Evolutionary conservation across 37 sponge, comb jelly and placozoan species (phyloP).

Genomic region (Ianthella basta): DNA sequence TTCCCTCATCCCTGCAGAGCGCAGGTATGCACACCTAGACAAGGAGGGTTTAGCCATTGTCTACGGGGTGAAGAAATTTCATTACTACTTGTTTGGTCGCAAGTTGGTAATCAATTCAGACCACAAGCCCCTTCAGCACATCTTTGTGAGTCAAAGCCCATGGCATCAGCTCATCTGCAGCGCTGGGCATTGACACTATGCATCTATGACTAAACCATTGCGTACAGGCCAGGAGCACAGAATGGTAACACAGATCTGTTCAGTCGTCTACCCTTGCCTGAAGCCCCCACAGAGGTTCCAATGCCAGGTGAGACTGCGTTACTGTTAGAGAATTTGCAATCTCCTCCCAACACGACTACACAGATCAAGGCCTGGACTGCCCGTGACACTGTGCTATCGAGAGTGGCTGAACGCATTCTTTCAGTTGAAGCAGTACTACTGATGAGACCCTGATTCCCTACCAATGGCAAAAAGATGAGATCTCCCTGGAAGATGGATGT

Average conservation of each 20-base stretch:
- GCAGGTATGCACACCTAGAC: conserved; percentile 47
- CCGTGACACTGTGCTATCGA: conserved; percentile 45
- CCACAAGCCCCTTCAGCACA: conserved; percentile 56
- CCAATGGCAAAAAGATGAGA: conserved; percentile 24
- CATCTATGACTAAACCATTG: conserved; percentile 42
- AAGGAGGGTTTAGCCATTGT: conserved; percentile 54
- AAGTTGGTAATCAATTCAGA: conserved; percentile 45
- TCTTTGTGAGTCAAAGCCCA: conserved; percentile 33
- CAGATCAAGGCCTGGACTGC: conserved; percentile 32
- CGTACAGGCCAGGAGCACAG: conserved; percentile 24
- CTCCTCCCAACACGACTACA: background rate
- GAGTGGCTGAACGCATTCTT: background rate
- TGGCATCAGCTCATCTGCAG: conserved; percentile 48
- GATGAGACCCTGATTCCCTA: conserved; percentile 16
- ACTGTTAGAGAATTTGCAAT: background rate
- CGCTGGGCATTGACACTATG: conserved; percentile 57
- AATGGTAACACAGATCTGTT: conserved; percentile 43
- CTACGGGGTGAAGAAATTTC: conserved; percentile 58
- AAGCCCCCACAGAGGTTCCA: background rate
- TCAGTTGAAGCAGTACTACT: conserved; percentile 35
- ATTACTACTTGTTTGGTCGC: conserved; percentile 57
- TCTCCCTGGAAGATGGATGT: conserved; percentile 42
- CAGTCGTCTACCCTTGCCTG: conserved; percentile 45
- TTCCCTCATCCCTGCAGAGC: conserved; percentile 34
- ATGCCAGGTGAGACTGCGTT: conserved; percentile 15